Evolutionary conservation across 2,113 vertebrate genomes (phyloP), one percentile per base, ranked within the genome.

Genomic region (Melanerpes formicivorus): DNA sequence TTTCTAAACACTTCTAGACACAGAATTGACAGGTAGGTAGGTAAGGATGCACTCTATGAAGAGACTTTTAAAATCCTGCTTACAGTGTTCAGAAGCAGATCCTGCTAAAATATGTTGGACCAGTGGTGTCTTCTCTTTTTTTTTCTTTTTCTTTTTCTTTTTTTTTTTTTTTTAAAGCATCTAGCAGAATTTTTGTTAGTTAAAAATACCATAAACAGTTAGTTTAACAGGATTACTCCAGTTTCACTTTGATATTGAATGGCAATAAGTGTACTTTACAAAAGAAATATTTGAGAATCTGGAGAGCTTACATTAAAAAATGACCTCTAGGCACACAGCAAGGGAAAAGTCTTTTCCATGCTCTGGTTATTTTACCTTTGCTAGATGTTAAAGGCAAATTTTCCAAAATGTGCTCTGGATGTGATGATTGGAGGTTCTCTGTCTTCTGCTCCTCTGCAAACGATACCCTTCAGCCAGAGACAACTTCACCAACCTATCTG

Each of bases 1-100:
- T 94, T 97, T 90, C 69, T 79, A 85, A 87, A 37, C 60, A 50
- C n/a, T 76, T 93, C 54, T 84, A 71, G 60, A 92, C 64, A 66
- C 29, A 91, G 40, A 95, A 74, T 32, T 94, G 81, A 56, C 71
- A 86, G 69, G 14, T 58, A 48, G n/a, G 6, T 92, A 90, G 60
- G 80, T 85, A 59, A 72, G 13, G 72, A 67, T 40, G n/a, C 37
- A 54, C 8, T 88, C 48, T 93, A 4, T 78, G 78, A 94, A 67
- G 17, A 83, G 13, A 17, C 14, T 48, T 40, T 40, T 34, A 63
- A 93, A 82, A 62, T 70, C 42, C 64, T 87, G 21, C 32, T 88
- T 94, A 84, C 4, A 93, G 37, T 13, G 34, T 93, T 34, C 46
- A 64, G 83, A 62, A 91, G 30, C 9, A 64, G 48, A 80, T 42